Percentiles rank a stretch among this genome's conserved stretches.
Evolutionary conservation across 1,140 invertebrate genomes (phyloP).

Genomic region (Pseudachorutes palmiensis): DNA sequence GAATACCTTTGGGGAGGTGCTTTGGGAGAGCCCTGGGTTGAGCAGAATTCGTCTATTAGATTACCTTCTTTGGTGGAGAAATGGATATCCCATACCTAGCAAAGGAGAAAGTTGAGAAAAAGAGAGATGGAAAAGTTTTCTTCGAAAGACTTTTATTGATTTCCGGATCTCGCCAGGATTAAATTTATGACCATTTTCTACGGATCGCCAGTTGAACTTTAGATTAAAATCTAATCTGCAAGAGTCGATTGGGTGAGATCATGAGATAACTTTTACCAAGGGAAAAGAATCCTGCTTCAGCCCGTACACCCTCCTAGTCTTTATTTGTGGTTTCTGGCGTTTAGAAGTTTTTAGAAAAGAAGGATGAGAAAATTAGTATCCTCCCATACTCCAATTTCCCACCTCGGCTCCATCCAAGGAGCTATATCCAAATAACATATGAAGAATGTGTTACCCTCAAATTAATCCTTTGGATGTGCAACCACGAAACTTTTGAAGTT

Average conservation of each 20-base stretch:
- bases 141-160: slow-evolving; percentile 4
- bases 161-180: neutral
- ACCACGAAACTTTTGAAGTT: too few species aligned
- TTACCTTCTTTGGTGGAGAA: neutral
- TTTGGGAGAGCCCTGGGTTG: neutral
- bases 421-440: too few species aligned
- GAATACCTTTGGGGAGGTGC: neutral
- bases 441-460: too few species aligned
- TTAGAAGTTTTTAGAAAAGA: too few species aligned
- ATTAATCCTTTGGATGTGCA: too few species aligned
- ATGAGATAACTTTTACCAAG: neutral
- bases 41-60: slow-evolving; percentile 4
- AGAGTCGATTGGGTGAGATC: neutral
- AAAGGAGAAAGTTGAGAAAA: neutral
- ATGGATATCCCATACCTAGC: neutral
- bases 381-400: too few species aligned
- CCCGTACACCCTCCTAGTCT: too few species aligned
- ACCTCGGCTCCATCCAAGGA: too few species aligned
- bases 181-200: slow-evolving; percentile 8
- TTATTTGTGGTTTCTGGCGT: too few species aligned
- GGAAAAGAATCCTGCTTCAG: neutral
- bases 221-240: slow-evolving; percentile 7
- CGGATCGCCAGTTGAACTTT: slow-evolving; percentile 4
- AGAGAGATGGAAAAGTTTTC: neutral
- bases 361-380: too few species aligned